These are phyloP conservation scores for Phthorimaea operculella DNA, from an alignment of 1,140 invertebrate genomes.

Conservation along the genomic window DNA sequence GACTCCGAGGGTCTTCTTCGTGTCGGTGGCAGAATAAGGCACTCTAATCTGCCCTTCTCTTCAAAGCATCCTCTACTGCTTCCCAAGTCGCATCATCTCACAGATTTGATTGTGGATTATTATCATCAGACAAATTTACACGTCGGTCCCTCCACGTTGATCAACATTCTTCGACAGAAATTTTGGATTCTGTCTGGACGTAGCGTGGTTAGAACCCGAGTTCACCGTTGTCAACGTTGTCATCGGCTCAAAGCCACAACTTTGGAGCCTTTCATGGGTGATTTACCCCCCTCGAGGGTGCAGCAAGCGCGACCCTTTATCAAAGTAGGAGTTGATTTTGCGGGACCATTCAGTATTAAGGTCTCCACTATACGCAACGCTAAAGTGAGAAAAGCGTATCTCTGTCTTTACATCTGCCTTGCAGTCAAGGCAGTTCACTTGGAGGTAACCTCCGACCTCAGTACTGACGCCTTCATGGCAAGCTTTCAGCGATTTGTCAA, in stretches of 20 bases:
- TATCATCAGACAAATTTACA: slow-evolving; percentile 1
- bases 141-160: neutral
- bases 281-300: neutral
- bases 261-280: neutral
- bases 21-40: neutral
- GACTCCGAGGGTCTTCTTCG: neutral
- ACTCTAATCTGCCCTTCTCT: neutral
- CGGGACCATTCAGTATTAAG: neutral
- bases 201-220: neutral
- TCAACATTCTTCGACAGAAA: neutral
- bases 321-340: neutral
- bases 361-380: neutral
- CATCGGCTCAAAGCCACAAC: neutral
- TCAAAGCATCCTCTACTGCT: neutral
- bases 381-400: neutral
- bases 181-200: neutral
- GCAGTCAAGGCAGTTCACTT: neutral
- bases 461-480: neutral
- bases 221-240: neutral
- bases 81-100: neutral
- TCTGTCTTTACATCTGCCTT: slow-evolving; percentile 1
- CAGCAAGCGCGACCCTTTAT: neutral
- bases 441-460: neutral
- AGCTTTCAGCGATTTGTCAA: neutral
- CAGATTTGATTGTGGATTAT: neutral